These are phyloP conservation scores for Zootermopsis nevadensis DNA, from an alignment of 2,888 invertebrate genomes.

Conservation along the genomic window DNA sequence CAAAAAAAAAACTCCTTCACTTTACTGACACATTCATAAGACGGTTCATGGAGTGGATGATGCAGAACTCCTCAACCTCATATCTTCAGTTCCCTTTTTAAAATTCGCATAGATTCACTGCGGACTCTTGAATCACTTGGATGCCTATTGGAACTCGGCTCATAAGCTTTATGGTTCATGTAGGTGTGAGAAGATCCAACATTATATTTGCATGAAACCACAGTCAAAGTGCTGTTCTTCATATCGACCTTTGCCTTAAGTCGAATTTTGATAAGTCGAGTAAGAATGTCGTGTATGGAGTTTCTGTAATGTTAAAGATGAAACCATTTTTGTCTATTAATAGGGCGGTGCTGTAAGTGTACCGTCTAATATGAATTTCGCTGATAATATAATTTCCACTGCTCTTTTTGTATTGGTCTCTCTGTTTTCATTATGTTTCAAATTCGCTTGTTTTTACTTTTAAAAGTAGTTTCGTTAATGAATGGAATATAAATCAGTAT, in stretches of 20 bases:
- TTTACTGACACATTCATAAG: slow-evolving; percentile 43
- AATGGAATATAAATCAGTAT: no score
- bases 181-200: neutral
- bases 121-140: slow-evolving; percentile 1
- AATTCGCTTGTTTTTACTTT: no score
- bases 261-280: neutral
- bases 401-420: no score
- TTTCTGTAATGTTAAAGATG: no score
- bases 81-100: neutral
- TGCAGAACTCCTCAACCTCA: slow-evolving; percentile 19
- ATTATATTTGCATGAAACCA: neutral
- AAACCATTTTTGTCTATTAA: no score
- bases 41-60: slow-evolving; percentile 45
- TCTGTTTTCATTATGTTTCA: no score
- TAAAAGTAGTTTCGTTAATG: no score
- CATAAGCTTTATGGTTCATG: neutral
- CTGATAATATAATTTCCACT: no score
- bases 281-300: neutral
- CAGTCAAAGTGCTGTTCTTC: slow-evolving; percentile 5
- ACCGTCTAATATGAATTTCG: no score
- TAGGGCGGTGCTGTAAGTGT: no score
- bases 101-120: slow-evolving; percentile 22
- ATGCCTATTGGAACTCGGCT: neutral
- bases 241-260: neutral
- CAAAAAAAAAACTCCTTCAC: neutral